These are phyloP conservation scores for Caenorhabditis imperialis DNA, from an alignment of 2,888 invertebrate species.

Conservation along the genomic window DNA sequence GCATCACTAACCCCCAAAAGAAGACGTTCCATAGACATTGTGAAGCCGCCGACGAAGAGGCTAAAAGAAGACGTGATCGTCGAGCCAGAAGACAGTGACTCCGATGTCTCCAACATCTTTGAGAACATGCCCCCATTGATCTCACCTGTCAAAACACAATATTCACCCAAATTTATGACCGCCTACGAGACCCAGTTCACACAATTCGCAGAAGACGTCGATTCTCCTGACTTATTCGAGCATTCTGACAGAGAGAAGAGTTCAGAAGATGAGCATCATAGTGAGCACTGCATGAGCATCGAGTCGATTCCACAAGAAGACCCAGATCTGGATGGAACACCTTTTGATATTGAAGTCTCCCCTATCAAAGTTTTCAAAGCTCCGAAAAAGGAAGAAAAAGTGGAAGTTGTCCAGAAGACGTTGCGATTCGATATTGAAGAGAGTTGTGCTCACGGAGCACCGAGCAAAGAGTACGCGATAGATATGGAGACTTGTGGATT, in stretches of 20 bases:
- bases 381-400: conserved; percentile 14
- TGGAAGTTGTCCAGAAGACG: not conserved
- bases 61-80: conserved; percentile 17
- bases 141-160: conserved; percentile 22
- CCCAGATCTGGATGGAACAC: conserved; percentile 9
- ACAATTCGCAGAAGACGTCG: conserved; percentile 7
- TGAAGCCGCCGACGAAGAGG: conserved; percentile 7
- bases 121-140: conserved; percentile 19
- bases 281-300: too few species aligned
- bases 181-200: conserved; percentile 35
- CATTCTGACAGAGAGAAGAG: conserved; percentile 28
- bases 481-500: conserved; percentile 30
- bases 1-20: conserved; percentile 41
- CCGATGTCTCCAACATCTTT: conserved; percentile 34
- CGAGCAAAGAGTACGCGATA: conserved; percentile 29
- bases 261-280: too few species aligned
- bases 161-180: conserved; percentile 32
- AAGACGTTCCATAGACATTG: conserved; percentile 10
- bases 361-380: too few species aligned
- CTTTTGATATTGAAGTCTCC: conserved; percentile 22
- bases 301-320: conserved; percentile 12
- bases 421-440: conserved; percentile 38
- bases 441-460: conserved; percentile 21
- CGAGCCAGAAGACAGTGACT: not conserved
- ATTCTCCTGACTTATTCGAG: conserved; percentile 9